Base-by-base conservation (phyloP, 2,888 invertebrate genomes). In the Apoda limacodes region DNA sequence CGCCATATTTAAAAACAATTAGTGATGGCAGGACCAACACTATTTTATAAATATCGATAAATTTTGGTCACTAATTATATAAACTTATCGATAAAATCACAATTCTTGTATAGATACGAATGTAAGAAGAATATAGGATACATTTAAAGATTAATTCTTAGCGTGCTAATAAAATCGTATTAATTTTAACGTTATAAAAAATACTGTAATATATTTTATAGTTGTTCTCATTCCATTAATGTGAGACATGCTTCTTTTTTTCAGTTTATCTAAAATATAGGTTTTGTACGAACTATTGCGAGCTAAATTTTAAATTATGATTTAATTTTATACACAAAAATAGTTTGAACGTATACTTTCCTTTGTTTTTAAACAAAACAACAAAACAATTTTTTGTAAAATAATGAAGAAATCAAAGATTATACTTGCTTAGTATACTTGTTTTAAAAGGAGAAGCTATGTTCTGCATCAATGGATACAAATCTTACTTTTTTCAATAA, bases 81-180 rank as follows among this genome's bases (percentile, higher is more conserved):
- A n/a, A 28, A 35, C 37, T 28, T 31, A 32, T 17, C 10, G 44
- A 51, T 55, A 52, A 60, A 65, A 62, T 67, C 55, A 60, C 64
- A 70, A 57, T 52, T 63, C 59, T 62, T 62, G 66, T 52, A 34
- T 39, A 37, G 42, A 53, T 36, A 39, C 65, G 68, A 51, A 51
- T 55, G 66, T 51, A 52, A 50, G 59, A 17, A 50, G 59, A 17
- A 6, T 6, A 6, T 17, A 17, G 17, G 17, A 5, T 57, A 67
- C 48, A 60, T 61, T 70, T 68, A 65, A 70, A 55, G 64, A 71
- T 68, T 75, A 76, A 74, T 71, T 66, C 46, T 53, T 78, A 80
- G 78, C 68, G 80, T 80, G 75, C 78, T 80, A 80, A 78, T 78
- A 62, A 71, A 72, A 62, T 71, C 63, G 63, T 75, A 75, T 68